Base-by-base conservation (phyloP, 2,888 invertebrate genomes). In the Alviniconcha strummeri region DNA sequence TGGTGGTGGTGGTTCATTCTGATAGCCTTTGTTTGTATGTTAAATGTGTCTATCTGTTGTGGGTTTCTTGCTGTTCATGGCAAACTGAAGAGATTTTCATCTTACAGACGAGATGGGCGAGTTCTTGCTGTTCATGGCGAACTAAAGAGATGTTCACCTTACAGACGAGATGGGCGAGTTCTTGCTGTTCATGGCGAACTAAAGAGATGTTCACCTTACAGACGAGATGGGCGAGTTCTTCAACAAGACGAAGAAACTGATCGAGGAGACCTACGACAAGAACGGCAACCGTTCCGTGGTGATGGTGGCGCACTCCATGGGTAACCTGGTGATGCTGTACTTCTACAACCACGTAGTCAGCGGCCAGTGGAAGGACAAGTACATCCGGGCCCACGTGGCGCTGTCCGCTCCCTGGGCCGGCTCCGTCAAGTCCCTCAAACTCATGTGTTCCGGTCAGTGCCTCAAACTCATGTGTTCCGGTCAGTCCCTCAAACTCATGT, bases 381-480 rank as follows among this genome's bases (percentile, higher is more conserved):
- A 97, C 93, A 96, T 99, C 78, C 95, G 95, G 86, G 95, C 96
- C 56, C 94, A 98, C 89, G 96, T 99, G 6, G 96, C 97, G 3
- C 94, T 99, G 76, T 96, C 98, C 80, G 98, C 97, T 1, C 98
- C 97, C 3, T 99, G 98, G 98, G 99, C 96, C 60, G 99, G 99
- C 1, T 97, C 98, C 72, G 96, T 98, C 75, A 99, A 99, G 94
- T 97, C 99, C 3, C 95, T 99, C 4, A 97, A 98, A 94, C 97
- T 99, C 0, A 98, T 97, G 95, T 97, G 98, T 76, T 97, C 98
- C 89, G 98, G 97, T 97, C 94, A 78, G 13, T 54, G 6, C 67
- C 52, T 55, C n/a, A 36, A 36, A 36, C 36, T 36, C 36, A 36
- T 36, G 36, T 36, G 99, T 1, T 97, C 98, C 72, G 96, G 97